These are phyloP conservation scores for Ictalurus punctatus DNA, from an alignment of 2,113 vertebrate species.

Conservation along the genomic window DNA sequence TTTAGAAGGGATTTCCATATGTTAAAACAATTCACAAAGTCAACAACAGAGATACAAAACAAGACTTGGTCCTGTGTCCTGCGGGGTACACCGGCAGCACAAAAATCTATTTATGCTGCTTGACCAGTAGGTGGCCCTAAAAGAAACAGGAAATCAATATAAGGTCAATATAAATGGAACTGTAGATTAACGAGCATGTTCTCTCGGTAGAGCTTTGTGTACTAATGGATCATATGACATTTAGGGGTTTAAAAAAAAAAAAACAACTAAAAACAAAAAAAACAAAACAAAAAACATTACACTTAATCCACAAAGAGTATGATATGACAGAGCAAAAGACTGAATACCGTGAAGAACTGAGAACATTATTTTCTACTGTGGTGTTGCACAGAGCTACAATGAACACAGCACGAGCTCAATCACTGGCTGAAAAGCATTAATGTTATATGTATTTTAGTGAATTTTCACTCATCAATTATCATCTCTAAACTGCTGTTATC, in stretches of 20 bases:
- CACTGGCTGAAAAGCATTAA: neutral
- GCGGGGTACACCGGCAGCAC: neutral
- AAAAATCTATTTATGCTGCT: neutral
- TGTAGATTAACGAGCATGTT: neutral
- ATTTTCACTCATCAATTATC: neutral
- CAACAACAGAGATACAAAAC: neutral
- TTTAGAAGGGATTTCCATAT: neutral
- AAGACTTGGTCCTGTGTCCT: neutral
- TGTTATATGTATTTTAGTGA: too few relatives aligned
- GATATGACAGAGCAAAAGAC: neutral
- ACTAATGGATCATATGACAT: neutral
- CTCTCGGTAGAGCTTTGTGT: neutral
- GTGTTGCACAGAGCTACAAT: neutral
- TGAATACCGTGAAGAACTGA: neutral
- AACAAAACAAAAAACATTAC: too few relatives aligned
- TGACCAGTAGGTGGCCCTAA: neutral
- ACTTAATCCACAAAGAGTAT: neutral
- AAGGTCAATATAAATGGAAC: neutral
- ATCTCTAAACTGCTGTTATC: neutral
- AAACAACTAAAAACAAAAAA: too few relatives aligned
- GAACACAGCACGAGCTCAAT: neutral
- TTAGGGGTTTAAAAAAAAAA: too few relatives aligned
- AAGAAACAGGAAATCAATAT: neutral
- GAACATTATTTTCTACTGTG: neutral
- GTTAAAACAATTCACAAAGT: neutral